Evolutionary conservation across 1,140 invertebrate genomes (phyloP).

Genomic region (Lethocerus indicus): DNA sequence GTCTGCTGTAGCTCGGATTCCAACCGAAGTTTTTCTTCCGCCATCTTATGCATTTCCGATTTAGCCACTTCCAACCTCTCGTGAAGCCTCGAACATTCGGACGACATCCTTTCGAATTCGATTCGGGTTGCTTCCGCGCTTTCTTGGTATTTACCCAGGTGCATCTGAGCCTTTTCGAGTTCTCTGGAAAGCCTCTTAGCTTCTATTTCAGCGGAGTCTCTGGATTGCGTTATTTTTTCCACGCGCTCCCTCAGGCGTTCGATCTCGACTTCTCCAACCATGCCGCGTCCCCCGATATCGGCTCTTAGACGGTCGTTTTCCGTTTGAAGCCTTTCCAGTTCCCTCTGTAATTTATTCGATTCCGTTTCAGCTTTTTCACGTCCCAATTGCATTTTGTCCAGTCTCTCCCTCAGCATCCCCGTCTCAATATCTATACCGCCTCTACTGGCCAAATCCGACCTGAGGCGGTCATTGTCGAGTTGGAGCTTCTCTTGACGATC

Average conservation of each 20-base stretch:
- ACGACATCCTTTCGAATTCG: conserved; percentile 64
- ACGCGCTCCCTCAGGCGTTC: conserved; percentile 69
- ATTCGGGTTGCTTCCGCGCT: conserved; percentile 58
- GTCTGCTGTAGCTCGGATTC: conserved; percentile 53
- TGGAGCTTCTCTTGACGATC: conserved; percentile 70
- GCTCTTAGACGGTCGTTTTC: conserved; percentile 19
- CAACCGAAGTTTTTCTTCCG: conserved; percentile 33
- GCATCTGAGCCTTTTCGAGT: conserved; percentile 66
- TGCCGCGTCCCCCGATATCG: conserved; percentile 30
- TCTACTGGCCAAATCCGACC: conserved; percentile 37
- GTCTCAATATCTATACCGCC: conserved; percentile 45
- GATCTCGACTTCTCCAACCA: conserved; percentile 44
- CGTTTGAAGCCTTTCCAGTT: conserved; percentile 42
- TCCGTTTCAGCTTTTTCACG: conserved; percentile 71
- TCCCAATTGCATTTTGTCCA: conserved; percentile 65
- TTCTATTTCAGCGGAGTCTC: conserved; percentile 68
- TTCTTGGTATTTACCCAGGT: conserved; percentile 63
- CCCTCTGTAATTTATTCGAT: conserved; percentile 64
- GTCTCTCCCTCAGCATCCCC: conserved; percentile 64
- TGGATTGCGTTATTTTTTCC: conserved; percentile 58
- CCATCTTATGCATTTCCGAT: conserved; percentile 30
- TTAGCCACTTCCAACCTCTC: conserved; percentile 55
- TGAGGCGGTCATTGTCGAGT: conserved; percentile 51
- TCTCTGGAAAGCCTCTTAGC: conserved; percentile 68
- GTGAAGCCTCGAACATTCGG: conserved; percentile 58